Evolutionary conservation across 2,113 vertebrate genomes (phyloP), one percentile per base, ranked within the genome.

Genomic region (Paramisgurnus dabryanus): DNA sequence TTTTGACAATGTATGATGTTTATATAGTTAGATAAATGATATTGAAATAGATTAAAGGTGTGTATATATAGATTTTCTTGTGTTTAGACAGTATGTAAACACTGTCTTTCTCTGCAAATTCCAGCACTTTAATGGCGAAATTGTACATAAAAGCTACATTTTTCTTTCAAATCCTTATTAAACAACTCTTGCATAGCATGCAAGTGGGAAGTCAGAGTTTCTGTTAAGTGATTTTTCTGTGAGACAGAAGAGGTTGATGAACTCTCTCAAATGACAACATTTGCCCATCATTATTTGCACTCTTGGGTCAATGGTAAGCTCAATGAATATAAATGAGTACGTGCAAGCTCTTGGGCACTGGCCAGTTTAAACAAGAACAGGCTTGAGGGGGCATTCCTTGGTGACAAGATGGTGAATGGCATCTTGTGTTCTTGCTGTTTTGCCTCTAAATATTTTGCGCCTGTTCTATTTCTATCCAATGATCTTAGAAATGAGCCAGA

Each of bases 301-400:
- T 80, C 64, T 65, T 64, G 71, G 70, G 68, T 80, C 77, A 78
- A 67, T 61, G 41, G 72, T 84, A 60, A 78, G 60, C 67, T 50
- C 78, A 72, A 69, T 74, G 57, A 69, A 55, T 67, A 77, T 73
- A 75, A 76, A 69, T 83, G 45, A 80, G 57, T 27, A 41, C 71
- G 66, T 65, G 73, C 45, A 74, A 17, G 47, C 41, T 75, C 63
- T 77, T 66, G 75, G 61, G 68, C 50, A 75, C 60, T 50, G 61
- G 57, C 67, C 64, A 63, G 57, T 79, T 83, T 79, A 66, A 72
- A 76, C 45, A 73, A 53, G n/a, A 74, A 55, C 40, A 75, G 75
- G 49, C 49, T 77, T 66, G 8, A 67, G 63, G 75, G 63, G 47
- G 47, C 27, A 77, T 77, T 77, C 49, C 73, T 76, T 49, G 45